These are phyloP conservation scores for Sclerodermus sp. DNA, from an alignment of 2,888 invertebrate genomes.

Conservation along the genomic window DNA sequence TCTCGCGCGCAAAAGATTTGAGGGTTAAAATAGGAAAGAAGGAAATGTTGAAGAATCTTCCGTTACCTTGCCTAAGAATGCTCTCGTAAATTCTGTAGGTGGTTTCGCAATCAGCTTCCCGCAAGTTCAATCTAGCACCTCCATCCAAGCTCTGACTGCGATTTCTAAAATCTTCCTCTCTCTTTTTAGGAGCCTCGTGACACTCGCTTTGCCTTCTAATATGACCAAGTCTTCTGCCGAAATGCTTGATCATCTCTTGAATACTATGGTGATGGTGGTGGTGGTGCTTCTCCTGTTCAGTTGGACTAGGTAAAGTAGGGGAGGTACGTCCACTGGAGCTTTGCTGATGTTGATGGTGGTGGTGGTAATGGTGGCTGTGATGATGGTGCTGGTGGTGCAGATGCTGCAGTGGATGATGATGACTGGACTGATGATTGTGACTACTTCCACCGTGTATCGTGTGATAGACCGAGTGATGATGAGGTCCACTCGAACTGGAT, in stretches of 20 bases:
- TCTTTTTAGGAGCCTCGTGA: conserved; percentile 63
- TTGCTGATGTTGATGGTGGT: conserved; percentile 30
- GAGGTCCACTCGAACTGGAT: conserved; percentile 54
- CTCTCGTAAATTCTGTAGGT: conserved; percentile 81
- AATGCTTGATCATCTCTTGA: conserved; percentile 75
- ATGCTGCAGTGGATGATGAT: conserved; percentile 21
- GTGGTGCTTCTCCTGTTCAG: conserved; percentile 54
- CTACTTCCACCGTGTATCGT: conserved; percentile 47
- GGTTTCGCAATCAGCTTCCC: conserved; percentile 74
- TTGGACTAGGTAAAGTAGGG: conserved; percentile 43
- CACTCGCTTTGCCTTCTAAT: conserved; percentile 66
- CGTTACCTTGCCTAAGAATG: conserved; percentile 74
- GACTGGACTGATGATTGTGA: conserved; percentile 21
- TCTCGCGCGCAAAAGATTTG: too few relatives aligned
- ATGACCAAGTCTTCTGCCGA: conserved; percentile 74
- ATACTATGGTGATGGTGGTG: conserved; percentile 73
- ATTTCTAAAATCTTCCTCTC: conserved; percentile 70
- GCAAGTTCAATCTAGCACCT: conserved; percentile 56
- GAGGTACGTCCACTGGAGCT: conserved; percentile 30
- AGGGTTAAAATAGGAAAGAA: too few relatives aligned
- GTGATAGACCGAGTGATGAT: conserved; percentile 54
- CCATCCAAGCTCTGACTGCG: conserved; percentile 79
- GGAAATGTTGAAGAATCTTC: too few relatives aligned
- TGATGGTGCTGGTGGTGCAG: conserved; percentile 52
- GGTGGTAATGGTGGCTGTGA: conserved; percentile 34